A percentile compares a stretch with the other conserved stretches of the same genome.
Conservation (phyloP, 2,113 vertebrate species). For the Fukomys damarensis region DNA sequence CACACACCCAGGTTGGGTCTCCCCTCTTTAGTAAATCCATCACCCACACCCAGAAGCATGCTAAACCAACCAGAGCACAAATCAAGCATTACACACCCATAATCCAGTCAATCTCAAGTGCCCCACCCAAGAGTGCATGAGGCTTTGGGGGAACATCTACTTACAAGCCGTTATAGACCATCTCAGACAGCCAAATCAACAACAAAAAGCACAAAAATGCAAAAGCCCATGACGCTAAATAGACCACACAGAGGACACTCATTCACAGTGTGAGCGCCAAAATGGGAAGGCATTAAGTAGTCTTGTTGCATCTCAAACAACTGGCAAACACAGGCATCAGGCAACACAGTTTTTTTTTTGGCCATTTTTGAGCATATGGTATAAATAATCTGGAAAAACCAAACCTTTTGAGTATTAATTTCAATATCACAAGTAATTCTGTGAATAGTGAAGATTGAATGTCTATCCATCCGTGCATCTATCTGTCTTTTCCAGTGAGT, state of each 20-base stretch:
- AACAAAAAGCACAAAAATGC: slow-evolving; percentile 10
- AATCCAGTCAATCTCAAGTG: background rate
- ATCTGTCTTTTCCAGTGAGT: background rate
- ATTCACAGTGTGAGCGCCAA: background rate
- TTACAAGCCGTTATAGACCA: background rate
- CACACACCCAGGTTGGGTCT: background rate
- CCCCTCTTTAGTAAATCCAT: background rate
- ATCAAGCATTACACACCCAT: background rate
- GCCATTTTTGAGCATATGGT: background rate
- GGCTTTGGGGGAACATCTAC: background rate
- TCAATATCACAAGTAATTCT: slow-evolving; percentile 2
- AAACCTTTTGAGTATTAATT: background rate
- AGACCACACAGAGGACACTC: background rate
- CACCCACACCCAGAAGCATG: background rate
- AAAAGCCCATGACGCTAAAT: background rate
- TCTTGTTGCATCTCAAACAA: background rate
- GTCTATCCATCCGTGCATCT: background rate
- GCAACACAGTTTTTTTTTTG: background rate
- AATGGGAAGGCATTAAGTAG: background rate
- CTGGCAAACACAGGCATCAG: background rate
- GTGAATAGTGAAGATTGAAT: background rate
- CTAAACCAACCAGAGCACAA: background rate
- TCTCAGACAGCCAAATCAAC: background rate
- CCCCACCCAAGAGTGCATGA: background rate
- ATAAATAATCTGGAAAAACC: background rate